Conservation (phyloP, 1,140 invertebrate genomes). For the Anastrepha obliqua region DNA sequence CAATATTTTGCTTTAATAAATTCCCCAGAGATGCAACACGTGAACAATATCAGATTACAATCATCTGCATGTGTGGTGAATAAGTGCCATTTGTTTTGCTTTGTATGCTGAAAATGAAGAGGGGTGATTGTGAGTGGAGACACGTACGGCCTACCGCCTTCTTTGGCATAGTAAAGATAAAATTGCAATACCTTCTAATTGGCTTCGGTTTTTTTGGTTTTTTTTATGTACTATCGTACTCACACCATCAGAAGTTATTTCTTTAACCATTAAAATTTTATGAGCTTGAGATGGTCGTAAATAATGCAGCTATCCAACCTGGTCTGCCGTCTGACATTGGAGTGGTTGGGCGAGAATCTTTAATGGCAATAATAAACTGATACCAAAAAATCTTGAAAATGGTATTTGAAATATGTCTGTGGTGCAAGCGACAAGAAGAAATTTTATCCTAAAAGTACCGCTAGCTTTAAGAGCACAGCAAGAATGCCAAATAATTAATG, state of each 20-base stretch:
- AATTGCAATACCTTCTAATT: conserved; percentile 7
- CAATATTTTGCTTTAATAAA: conserved; percentile 67
- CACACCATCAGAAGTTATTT: conserved; percentile 37
- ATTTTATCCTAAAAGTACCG: too few relatives aligned
- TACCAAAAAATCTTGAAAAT: too few relatives aligned
- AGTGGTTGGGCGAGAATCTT: too few relatives aligned
- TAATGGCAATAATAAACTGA: too few relatives aligned
- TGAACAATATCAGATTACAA: conserved; percentile 61
- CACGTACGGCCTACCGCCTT: background rate
- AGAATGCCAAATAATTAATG: too few relatives aligned
- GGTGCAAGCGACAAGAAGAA: too few relatives aligned
- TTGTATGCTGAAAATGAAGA: background rate
- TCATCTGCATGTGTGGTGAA: background rate
- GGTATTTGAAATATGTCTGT: too few relatives aligned
- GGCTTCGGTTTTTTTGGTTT: conserved; percentile 26
- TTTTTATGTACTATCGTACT: background rate
- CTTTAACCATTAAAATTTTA: conserved; percentile 50
- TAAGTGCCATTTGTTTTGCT: background rate
- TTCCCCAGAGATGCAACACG: conserved; percentile 73
- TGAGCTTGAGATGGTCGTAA: background rate
- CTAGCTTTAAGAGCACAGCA: too few relatives aligned
- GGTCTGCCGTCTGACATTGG: too few relatives aligned
- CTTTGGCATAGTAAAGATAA: conserved; percentile 1
- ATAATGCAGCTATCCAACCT: background rate
- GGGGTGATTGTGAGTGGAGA: background rate